phyloP scores from a whole-genome alignment of 2,797 vertebrate species.

The Trachops cirrhosus region DNA sequence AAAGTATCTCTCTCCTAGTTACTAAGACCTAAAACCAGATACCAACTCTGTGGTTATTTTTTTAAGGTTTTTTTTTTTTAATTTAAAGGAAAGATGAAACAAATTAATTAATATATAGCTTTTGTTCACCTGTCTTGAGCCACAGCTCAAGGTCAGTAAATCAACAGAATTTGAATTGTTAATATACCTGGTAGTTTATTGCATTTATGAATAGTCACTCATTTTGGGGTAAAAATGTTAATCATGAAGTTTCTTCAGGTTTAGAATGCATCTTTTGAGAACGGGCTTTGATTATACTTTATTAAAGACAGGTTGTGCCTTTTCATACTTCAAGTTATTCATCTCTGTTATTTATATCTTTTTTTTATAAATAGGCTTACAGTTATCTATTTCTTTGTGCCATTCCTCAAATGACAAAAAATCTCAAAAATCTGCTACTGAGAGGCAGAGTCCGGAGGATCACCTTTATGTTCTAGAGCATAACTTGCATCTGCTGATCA shows the following conservation, averaged over 20 bases:
- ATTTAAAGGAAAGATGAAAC: neutral
- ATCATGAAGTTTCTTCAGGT: neutral
- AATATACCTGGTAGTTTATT: neutral
- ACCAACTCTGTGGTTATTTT: neutral
- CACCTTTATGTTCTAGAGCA: conserved; percentile 98
- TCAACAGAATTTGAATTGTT: neutral
- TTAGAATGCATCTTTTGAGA: neutral
- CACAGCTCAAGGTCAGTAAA: neutral
- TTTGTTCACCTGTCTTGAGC: neutral
- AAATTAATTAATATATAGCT: neutral
- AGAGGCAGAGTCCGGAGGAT: conserved; percentile 92
- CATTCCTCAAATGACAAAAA: conserved; percentile 96
- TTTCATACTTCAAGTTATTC: neutral
- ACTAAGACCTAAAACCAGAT: neutral
- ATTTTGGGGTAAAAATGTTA: neutral
- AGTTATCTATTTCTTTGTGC: conserved; percentile 96
- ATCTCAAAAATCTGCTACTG: conserved; percentile 88
- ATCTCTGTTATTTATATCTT: neutral
- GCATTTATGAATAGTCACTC: neutral
- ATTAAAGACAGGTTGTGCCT: neutral
- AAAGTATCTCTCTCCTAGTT: neutral
- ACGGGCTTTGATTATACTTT: neutral
- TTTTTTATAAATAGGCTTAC: conserved; percentile 86
- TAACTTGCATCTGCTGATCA: conserved; percentile 96
- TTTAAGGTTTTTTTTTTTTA: neutral